phyloP scores from a whole-genome alignment of 2,888 invertebrate species.

The Himalopsyche japonica region DNA sequence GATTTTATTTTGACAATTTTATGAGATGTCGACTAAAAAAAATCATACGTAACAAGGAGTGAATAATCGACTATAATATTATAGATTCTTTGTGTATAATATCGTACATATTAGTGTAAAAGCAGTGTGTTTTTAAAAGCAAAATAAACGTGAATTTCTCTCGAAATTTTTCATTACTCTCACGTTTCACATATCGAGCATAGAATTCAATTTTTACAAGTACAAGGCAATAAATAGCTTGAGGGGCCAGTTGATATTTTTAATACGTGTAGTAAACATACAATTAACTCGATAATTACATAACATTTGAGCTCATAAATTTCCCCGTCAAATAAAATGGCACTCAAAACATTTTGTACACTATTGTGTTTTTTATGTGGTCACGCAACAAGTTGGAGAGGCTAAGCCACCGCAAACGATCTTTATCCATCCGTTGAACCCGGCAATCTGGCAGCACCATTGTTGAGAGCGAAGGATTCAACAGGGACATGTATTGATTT shows the following conservation, averaged over 20 bases:
- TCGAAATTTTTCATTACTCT: no score
- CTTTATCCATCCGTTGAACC: neutral
- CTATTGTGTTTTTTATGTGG: neutral
- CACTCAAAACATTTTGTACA: neutral
- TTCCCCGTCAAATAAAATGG: neutral
- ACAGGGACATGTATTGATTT: neutral
- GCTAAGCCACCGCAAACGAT: neutral
- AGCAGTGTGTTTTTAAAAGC: no score
- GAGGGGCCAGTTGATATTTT: neutral
- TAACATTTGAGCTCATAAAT: neutral
- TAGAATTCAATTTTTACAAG: no score
- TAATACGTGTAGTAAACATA: neutral
- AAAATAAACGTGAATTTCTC: no score
- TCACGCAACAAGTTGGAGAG: neutral
- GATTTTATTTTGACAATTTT: no score
- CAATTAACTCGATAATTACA: neutral
- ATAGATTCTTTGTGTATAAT: no score
- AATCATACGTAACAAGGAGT: no score
- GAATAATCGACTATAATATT: no score
- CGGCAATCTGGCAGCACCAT: neutral
- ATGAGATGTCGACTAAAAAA: no score
- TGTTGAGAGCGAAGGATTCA: neutral
- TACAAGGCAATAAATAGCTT: no score
- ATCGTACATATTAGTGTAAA: no score
- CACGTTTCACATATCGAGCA: no score